These are phyloP conservation scores for Bagarius yarrelli DNA, from an alignment of 2,113 vertebrate genomes.

Conservation along the genomic window DNA sequence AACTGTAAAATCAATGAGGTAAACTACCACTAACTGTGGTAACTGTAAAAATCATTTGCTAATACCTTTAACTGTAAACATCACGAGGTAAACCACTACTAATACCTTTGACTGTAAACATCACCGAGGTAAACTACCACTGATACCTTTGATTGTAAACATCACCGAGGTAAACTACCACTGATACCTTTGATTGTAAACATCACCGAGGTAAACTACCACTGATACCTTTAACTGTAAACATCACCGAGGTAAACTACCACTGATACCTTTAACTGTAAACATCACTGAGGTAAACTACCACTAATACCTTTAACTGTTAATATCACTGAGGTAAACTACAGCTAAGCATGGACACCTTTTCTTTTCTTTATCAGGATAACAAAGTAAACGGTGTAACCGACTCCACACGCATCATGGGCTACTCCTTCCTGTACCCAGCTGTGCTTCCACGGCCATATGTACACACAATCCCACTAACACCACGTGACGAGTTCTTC, in stretches of 20 bases:
- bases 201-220: neutral
- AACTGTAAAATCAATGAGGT: conserved; percentile 72
- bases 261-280: too few species aligned
- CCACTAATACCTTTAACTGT: neutral
- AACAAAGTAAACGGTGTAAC: conserved; percentile 98
- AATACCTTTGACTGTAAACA: too few species aligned
- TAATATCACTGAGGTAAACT: neutral
- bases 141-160: too few species aligned
- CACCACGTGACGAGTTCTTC: conserved; percentile 93
- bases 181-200: neutral
- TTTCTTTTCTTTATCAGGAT: conserved; percentile 72
- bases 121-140: too few species aligned
- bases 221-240: too few species aligned
- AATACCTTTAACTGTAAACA: too few species aligned
- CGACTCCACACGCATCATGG: conserved; percentile 93
- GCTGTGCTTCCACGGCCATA: conserved; percentile 90
- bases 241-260: neutral
- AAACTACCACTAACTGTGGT: conserved; percentile 45
- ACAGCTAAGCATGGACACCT: neutral
- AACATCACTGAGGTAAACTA: neutral
- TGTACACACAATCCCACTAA: conserved; percentile 88
- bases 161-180: too few species aligned
- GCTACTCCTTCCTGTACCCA: conserved; percentile 96
- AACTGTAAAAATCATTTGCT: too few species aligned
- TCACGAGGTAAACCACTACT: too few species aligned